Evolutionary conservation across 2,113 vertebrate species (phyloP), one percentile per base, ranked within the genome.

Genomic region (Tautogolabrus adspersus): DNA sequence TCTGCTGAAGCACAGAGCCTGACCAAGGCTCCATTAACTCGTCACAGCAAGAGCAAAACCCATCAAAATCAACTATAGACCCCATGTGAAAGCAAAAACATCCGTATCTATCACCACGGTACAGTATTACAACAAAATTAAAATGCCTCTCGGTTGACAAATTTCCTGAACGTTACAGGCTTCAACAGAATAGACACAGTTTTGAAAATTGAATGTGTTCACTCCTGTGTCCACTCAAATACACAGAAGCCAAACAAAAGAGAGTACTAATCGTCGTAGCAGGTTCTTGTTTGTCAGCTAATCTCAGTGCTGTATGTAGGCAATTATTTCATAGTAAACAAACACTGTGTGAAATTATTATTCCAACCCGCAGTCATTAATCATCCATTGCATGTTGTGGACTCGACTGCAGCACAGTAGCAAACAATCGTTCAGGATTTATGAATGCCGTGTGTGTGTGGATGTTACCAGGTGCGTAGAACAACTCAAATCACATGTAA

Each of bases 1-100:
- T 90, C 80, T 37, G 85, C 82, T 91, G 78, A 88, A 93, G 90
- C 83, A 81, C 76, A 52, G 83, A 89, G 83, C 82, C 82, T 84
- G 86, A 91, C 91, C 81, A 26, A 75, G 75, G 75, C 59, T 84
- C 69, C 54, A 52, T 93, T 92, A 90, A 90, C 87, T 75, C 86
- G 89, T 88, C 57, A 60, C 19, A 42, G 65, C 51, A 81, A 79
- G 70, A 81, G 68, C 18, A 49, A 34, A 5, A 22, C 38, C 42
- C 63, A 19, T 64, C 81, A 54, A 21, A 79, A 47, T 30, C 30
- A 60, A 55, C 72, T 22, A 22, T 7, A 37, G 8, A 26, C 42
- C 38, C 46, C 30, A 9, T 2, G 10, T n/a, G 68, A 51, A 21
- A 5, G 11, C 4, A 34, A 23, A 49, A 46, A 61, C 69, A 19